These are phyloP conservation scores for Trachelus tabidus DNA, from an alignment of 2,888 invertebrate species.

Conservation along the genomic window DNA sequence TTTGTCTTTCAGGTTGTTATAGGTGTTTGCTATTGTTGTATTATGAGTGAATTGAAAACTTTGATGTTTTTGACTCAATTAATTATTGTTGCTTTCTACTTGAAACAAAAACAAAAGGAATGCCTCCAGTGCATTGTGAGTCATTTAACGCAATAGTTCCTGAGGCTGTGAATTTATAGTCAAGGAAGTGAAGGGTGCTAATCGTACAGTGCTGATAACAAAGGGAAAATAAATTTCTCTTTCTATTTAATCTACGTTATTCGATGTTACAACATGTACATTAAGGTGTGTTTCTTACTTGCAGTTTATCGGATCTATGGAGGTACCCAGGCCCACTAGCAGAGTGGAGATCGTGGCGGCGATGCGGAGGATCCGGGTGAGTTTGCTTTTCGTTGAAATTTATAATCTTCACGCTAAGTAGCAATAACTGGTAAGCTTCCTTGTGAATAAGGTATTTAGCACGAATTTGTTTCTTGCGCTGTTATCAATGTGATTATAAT, in stretches of 20 bases:
- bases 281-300: slow-evolving; percentile 58
- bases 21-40: not conserved
- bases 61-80: not conserved
- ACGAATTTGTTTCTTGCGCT: not conserved
- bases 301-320: slow-evolving; percentile 98
- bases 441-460: not conserved
- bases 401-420: not conserved
- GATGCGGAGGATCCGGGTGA: slow-evolving; percentile 97
- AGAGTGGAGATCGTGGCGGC: slow-evolving; percentile 98
- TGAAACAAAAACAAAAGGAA: not conserved
- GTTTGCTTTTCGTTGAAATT: slow-evolving; percentile 58
- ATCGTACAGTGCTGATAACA: not conserved
- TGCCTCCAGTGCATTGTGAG: not conserved
- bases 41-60: not conserved
- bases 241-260: not conserved
- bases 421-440: not conserved
- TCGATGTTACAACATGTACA: not conserved
- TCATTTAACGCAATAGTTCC: not conserved
- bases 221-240: not conserved
- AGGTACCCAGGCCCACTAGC: slow-evolving; percentile 95
- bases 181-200: not conserved
- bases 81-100: not conserved
- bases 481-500: not conserved
- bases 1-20: not conserved
- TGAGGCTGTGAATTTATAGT: not conserved